These are phyloP conservation scores for Rhabdomys dilectus DNA, from an alignment of 2,113 vertebrate genomes.

Conservation along the genomic window DNA sequence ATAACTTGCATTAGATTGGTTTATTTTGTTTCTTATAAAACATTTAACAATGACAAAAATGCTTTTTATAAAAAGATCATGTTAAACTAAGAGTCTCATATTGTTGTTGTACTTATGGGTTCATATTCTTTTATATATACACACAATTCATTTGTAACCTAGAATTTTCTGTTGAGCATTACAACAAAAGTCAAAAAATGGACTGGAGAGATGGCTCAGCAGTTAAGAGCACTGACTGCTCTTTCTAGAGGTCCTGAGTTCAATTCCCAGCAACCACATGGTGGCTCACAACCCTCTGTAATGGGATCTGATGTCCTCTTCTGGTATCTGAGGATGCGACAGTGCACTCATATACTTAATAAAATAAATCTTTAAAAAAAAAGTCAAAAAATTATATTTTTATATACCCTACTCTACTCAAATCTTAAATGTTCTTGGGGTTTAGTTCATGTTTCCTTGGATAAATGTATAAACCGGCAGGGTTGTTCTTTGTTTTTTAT, in stretches of 20 bases:
- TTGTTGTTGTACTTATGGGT: background rate
- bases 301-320: too few relatives aligned
- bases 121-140: background rate
- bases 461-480: background rate
- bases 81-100: constrained; percentile 21
- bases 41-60: background rate
- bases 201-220: too few relatives aligned
- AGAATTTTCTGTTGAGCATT: background rate
- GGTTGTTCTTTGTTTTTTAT: background rate
- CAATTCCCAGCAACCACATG: too few relatives aligned
- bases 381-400: background rate
- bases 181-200: background rate
- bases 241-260: too few relatives aligned
- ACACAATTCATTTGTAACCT: background rate
- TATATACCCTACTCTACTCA: background rate
- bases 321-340: too few relatives aligned
- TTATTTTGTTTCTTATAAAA: background rate
- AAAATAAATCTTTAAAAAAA: too few relatives aligned
- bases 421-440: background rate
- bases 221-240: too few relatives aligned
- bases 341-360: too few relatives aligned
- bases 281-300: too few relatives aligned
- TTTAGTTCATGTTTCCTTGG: background rate
- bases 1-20: background rate
- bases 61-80: constrained; percentile 3